Evolutionary conservation across 2,113 vertebrate genomes (phyloP).

Genomic region (Kobus ellipsiprymnus): DNA sequence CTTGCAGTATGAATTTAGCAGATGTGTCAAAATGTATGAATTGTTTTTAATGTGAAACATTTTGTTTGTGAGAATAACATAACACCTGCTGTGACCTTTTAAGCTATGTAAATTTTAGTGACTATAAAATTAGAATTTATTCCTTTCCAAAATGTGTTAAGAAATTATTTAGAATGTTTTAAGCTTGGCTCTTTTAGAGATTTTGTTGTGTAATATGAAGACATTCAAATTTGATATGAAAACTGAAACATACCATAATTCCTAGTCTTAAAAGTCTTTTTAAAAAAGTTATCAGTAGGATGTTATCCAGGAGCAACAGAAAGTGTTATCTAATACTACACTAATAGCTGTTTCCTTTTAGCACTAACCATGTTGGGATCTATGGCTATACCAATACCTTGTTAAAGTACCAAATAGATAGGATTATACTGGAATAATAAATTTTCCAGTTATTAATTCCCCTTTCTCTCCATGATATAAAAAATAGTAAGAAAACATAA

Average conservation of each 20-base stretch:
- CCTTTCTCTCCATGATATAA: neutral
- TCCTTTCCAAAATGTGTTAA: conserved; percentile 22
- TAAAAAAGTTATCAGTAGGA: neutral
- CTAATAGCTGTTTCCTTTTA: neutral
- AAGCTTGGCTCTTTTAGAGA: conserved; percentile 16
- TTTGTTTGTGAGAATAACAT: conserved; percentile 21
- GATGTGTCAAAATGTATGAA: conserved; percentile 24
- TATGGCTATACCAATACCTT: neutral
- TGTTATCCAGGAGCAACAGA: neutral
- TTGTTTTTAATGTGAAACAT: conserved; percentile 40
- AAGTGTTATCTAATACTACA: neutral
- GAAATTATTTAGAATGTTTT: conserved; percentile 53
- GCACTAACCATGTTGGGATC: neutral
- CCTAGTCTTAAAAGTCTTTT: neutral
- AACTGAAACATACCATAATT: neutral
- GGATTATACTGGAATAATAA: neutral
- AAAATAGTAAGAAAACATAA: neutral
- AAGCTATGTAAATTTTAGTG: conserved; percentile 27
- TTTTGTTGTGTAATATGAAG: conserved; percentile 32
- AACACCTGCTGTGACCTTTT: conserved; percentile 45
- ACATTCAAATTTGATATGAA: conserved; percentile 10
- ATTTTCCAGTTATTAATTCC: neutral
- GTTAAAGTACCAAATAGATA: neutral
- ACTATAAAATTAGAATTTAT: conserved; percentile 45
- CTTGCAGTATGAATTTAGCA: neutral